Percentiles rank a stretch among this genome's conserved stretches.
Evolutionary conservation across 2,797 vertebrate species (phyloP).

Genomic region (Molossus alvarezi): DNA sequence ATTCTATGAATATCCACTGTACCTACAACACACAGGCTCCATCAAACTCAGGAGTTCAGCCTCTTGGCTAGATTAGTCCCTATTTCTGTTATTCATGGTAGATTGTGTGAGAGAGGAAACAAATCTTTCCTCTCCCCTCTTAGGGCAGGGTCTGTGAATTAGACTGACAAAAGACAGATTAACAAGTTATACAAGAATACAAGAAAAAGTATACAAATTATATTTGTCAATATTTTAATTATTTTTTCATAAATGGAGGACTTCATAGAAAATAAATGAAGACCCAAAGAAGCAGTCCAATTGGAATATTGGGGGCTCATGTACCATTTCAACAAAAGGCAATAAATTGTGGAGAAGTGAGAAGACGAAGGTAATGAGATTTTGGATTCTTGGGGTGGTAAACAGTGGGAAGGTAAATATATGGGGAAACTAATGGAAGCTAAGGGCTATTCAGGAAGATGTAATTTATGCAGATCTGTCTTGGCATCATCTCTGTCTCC

Average conservation of each 20-base stretch:
- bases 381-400: not conserved
- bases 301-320: accelerated
- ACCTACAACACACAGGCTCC: not conserved
- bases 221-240: not conserved
- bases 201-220: not conserved
- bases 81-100: not conserved
- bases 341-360: not conserved
- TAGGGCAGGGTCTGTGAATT: not conserved
- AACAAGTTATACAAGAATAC: not conserved
- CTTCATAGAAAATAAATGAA: not conserved
- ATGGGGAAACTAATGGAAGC: not conserved
- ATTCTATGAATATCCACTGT: not conserved
- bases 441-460: not conserved
- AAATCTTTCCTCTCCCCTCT: not conserved
- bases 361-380: not conserved
- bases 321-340: not conserved
- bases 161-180: not conserved
- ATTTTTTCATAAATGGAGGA: not conserved
- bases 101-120: not conserved
- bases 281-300: not conserved
- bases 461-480: accelerated
- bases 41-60: not conserved
- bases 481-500: not conserved
- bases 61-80: not conserved
- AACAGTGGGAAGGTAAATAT: not conserved